Percentiles rank a stretch among this genome's conserved stretches.
Evolutionary conservation across 2,113 vertebrate genomes (phyloP).

Genomic region (Poicephalus meyeri): DNA sequence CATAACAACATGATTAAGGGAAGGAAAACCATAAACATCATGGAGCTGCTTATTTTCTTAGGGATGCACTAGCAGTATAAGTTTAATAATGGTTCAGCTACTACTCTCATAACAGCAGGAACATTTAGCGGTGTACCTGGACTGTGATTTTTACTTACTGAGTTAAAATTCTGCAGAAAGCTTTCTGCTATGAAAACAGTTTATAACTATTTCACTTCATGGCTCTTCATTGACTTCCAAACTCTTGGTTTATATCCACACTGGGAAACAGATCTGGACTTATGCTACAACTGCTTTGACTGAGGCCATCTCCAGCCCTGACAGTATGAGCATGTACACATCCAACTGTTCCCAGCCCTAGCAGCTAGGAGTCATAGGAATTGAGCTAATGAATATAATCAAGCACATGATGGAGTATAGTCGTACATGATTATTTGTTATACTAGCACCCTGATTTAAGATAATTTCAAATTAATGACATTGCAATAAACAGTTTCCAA

Average conservation of each 20-base stretch:
- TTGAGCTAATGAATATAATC: neutral
- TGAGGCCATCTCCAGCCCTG: rapidly evolving
- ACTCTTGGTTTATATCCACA: neutral
- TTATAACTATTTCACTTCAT: neutral
- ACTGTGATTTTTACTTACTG: neutral
- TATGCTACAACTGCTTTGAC: neutral
- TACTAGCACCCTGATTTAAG: neutral
- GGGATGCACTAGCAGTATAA: neutral
- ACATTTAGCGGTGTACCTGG: neutral
- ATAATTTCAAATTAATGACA: neutral
- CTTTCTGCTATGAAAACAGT: neutral
- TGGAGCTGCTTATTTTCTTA: neutral
- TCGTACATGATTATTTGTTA: neutral
- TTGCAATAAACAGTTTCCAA: neutral
- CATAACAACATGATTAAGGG: rapidly evolving
- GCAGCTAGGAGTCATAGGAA: neutral
- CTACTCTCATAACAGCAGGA: neutral
- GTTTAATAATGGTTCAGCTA: neutral
- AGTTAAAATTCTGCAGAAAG: neutral
- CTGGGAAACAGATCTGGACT: neutral
- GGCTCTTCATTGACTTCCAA: neutral
- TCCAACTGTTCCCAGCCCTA: too few relatives aligned
- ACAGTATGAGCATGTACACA: rapidly evolving
- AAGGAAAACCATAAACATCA: neutral
- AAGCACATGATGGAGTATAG: neutral